Conservation (phyloP, 2,888 invertebrate genomes). For the Ophioninae sp. region DNA sequence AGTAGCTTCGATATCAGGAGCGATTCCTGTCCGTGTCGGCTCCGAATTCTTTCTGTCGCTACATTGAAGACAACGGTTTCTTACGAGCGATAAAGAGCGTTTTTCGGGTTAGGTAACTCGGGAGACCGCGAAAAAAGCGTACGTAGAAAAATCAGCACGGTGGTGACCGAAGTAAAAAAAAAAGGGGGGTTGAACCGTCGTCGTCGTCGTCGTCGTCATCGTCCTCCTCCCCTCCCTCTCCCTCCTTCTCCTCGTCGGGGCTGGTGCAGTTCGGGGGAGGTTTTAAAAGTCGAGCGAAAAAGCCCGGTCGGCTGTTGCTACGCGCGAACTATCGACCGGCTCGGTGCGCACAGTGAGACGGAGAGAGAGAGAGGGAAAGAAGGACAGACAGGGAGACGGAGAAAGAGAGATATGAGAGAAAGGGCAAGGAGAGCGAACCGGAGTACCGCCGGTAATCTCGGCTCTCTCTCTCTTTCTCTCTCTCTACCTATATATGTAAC, state of each 20-base stretch:
- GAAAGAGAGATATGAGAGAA: constrained; percentile 9
- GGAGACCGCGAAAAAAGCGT: not conserved
- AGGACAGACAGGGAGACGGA: constrained; percentile 25
- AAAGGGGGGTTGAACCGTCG: constrained; percentile 16
- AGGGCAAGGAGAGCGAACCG: constrained; percentile 30
- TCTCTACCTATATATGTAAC: constrained; percentile 62
- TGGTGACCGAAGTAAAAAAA: constrained; percentile 1
- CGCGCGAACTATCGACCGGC: constrained; percentile 76
- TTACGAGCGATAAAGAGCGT: not conserved
- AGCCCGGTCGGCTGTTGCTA: constrained; percentile 74
- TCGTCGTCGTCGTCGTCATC: constrained; percentile 1
- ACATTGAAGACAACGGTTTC: constrained; percentile 28
- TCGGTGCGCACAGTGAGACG: constrained; percentile 29
- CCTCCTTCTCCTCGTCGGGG: not conserved
- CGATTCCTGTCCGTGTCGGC: not conserved
- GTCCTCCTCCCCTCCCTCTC: not conserved
- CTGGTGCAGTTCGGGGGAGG: constrained; percentile 63
- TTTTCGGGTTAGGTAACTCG: not conserved
- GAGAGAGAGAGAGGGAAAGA: constrained; percentile 21
- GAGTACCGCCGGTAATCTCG: constrained; percentile 56
- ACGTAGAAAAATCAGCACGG: not conserved
- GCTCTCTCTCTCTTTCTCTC: constrained; percentile 24
- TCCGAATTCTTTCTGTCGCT: not conserved
- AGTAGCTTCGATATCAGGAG: not conserved
- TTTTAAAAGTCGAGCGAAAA: constrained; percentile 74